A percentile compares a stretch with the other conserved stretches of the same genome.
phyloP scores from a whole-genome alignment of 2,113 vertebrate genomes.

The Daboia siamensis region DNA sequence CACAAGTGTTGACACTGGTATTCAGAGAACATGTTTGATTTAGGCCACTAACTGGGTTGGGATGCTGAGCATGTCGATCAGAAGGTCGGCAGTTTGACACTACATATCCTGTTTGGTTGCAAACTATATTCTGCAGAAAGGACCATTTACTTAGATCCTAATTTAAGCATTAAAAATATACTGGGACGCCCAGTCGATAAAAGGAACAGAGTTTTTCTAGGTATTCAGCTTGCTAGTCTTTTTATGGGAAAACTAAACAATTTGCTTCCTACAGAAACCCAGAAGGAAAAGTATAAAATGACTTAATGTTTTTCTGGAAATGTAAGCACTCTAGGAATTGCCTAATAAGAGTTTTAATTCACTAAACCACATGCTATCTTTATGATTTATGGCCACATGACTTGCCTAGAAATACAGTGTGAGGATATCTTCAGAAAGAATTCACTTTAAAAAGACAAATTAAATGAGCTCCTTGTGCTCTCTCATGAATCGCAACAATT shows the following conservation, averaged over 20 bases:
- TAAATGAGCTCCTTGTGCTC: not conserved
- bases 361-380: conserved; percentile 2
- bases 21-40: not conserved
- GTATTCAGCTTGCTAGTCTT: conserved; percentile 48
- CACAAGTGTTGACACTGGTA: not conserved
- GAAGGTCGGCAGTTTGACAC: too few species aligned
- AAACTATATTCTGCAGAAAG: not conserved
- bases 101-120: not conserved
- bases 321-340: not conserved
- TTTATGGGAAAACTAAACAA: conserved; percentile 27
- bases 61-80: too few species aligned
- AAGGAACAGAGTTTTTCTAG: conserved; percentile 33
- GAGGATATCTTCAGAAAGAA: conserved; percentile 22
- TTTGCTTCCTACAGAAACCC: conserved; percentile 20
- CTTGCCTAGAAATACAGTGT: conserved; percentile 32
- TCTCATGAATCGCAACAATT: not conserved
- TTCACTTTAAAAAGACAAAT: conserved; percentile 24
- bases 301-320: not conserved
- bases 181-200: conserved; percentile 36
- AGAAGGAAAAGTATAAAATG: not conserved
- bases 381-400: conserved; percentile 11
- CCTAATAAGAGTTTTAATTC: conserved; percentile 26
- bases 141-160: not conserved
- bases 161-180: not conserved
- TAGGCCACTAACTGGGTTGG: not conserved